Evolutionary conservation across 2,888 invertebrate genomes (phyloP).

Genomic region (Caenorhabditis auriculariae): DNA sequence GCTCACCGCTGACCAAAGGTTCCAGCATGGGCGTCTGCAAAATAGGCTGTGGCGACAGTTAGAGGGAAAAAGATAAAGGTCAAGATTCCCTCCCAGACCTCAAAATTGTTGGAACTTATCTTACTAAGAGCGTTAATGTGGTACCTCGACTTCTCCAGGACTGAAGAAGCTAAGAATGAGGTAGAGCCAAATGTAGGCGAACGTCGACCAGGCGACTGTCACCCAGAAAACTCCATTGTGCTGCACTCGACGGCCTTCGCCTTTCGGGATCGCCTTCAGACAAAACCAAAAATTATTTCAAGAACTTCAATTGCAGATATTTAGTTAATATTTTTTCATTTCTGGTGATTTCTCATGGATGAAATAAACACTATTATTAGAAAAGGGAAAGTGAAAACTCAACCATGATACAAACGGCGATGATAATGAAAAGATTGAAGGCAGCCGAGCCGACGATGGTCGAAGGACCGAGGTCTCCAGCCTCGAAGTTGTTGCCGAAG

Average conservation of each 20-base stretch:
- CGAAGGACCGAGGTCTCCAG: conserved; percentile 65
- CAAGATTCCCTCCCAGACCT: conserved; percentile 69
- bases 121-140: too few relatives aligned
- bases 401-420: conserved; percentile 81
- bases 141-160: conserved; percentile 57
- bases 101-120: too few relatives aligned
- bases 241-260: conserved; percentile 59
- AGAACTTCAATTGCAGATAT: not conserved
- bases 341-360: not conserved
- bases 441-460: conserved; percentile 99
- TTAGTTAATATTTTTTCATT: not conserved
- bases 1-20: conserved; percentile 46
- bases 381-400: not conserved
- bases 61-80: conserved; percentile 95
- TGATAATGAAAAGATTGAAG: conserved; percentile 96
- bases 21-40: conserved; percentile 76
- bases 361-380: not conserved
- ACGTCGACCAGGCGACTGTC: conserved; percentile 94
- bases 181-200: conserved; percentile 98
- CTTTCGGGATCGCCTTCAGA: conserved; percentile 66
- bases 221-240: conserved; percentile 74
- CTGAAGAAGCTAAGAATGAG: conserved; percentile 81
- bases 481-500: conserved; percentile 88
- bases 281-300: too few relatives aligned
- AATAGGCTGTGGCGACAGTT: conserved; percentile 91